phyloP scores from a whole-genome alignment of 2,797 vertebrate genomes.

The Botia almorhae region DNA sequence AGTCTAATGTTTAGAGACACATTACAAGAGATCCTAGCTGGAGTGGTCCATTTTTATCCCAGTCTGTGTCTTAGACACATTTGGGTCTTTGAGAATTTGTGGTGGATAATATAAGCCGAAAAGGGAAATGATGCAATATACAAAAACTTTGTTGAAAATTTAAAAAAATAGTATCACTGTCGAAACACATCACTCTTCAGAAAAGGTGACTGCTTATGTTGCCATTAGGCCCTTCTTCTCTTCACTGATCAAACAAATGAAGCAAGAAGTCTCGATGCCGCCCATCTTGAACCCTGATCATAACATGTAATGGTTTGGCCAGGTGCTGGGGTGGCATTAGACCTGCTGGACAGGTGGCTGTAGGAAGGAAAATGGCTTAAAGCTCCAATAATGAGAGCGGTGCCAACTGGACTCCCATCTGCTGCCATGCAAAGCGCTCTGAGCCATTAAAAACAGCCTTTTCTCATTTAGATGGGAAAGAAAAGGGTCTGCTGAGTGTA shows the following conservation, averaged over 20 bases:
- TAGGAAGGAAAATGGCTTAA: conserved; percentile 70
- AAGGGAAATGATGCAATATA: conserved; percentile 17
- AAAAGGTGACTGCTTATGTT: conserved; percentile 66
- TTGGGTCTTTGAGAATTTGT: conserved; percentile 39
- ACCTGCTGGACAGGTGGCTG: conserved; percentile 78
- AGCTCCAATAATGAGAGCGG: conserved; percentile 75
- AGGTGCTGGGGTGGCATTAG: conserved; percentile 80
- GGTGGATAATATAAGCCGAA: conserved; percentile 5
- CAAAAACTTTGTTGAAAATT: conserved; percentile 16
- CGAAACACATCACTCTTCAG: conserved; percentile 38
- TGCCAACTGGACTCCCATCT: conserved; percentile 80
- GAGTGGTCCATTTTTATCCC: conserved; percentile 21
- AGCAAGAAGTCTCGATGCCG: conserved; percentile 70
- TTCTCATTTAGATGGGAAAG: conserved; percentile 69
- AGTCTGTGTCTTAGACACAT: conserved; percentile 19
- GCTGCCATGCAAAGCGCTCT: conserved; percentile 73
- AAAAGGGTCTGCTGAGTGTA: conserved; percentile 40
- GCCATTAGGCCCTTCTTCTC: conserved; percentile 60
- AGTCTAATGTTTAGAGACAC: not conserved
- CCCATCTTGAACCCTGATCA: conserved; percentile 76
- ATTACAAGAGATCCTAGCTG: conserved; percentile 2
- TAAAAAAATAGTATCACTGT: conserved; percentile 35
- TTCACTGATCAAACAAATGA: conserved; percentile 67
- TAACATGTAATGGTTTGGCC: conserved; percentile 73
- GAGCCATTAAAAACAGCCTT: conserved; percentile 75